Evolutionary conservation across 2,113 vertebrate species (phyloP), one percentile per base, ranked within the genome.

Genomic region (Hippoglossus stenolepis): DNA sequence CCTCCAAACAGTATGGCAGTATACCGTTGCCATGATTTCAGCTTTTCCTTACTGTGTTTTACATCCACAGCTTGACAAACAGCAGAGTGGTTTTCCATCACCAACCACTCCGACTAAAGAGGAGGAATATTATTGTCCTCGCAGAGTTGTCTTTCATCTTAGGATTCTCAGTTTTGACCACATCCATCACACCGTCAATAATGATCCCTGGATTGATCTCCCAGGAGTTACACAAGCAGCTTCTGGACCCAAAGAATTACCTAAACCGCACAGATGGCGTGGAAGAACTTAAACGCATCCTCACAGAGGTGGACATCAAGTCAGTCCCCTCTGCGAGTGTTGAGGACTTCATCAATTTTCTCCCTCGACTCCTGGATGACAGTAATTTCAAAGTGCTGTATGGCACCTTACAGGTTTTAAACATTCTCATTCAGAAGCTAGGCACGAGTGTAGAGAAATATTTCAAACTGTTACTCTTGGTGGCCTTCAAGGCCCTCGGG

Each of bases 171-270:
- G 31, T 31, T 91, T 53, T 92, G 86, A 91, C 80, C 65, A 64
- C 45, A 79, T 81, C 75, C 58, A 13, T 10, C 74, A 70, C 49
- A 64, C 28, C 65, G 47, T 79, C 90, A 86, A 95, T 91, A 71
- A 95, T 96, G 87, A 95, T 95, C 86, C 95, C 95, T 84, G 96
- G 95, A 38, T 89, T 98, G 83, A 90, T 98, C 81, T 93, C 96
- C 23, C 91, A 93, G 85, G 96, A 97, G 90, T 92, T 97, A 83
- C 95, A 96, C 63, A 83, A 92, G 57, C 91, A 94, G 40, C 94
- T 98, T 77, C 93, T 97, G 86, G 97, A 98, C 92, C 91, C 87
- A 57, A 93, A 94, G 64, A 95, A 96, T 91, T 97, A 96, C 90
- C 95, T 93, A 59, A 95, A 90, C 72, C 95, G 96, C 66, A 96